These are phyloP conservation scores for Strigamia maritima DNA, from an alignment of 2,888 invertebrate genomes.

Conservation along the genomic window DNA sequence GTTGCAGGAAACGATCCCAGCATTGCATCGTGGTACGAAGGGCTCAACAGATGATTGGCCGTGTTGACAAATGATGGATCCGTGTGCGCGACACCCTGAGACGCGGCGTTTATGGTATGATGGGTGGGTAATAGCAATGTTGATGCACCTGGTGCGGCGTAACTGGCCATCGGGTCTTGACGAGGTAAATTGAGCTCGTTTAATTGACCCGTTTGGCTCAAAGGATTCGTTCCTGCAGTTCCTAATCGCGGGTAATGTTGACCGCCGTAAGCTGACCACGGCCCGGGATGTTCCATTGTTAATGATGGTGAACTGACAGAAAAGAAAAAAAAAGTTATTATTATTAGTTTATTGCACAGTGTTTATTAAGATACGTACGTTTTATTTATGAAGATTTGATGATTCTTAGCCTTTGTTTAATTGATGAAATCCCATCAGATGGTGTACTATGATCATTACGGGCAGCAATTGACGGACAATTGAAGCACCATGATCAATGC, in stretches of 20 bases:
- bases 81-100: conserved; percentile 41
- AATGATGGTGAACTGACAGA: not conserved
- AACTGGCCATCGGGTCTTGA: conserved; percentile 44
- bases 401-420: too few relatives aligned
- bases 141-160: conserved; percentile 43
- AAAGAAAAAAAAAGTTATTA: too few relatives aligned
- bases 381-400: too few relatives aligned
- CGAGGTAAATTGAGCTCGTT: conserved; percentile 45
- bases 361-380: too few relatives aligned
- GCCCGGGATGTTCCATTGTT: conserved; percentile 45
- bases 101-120: conserved; percentile 44
- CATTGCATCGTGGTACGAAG: conserved; percentile 40
- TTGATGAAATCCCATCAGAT: not conserved
- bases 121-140: conserved; percentile 43
- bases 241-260: conserved; percentile 45
- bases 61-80: conserved; percentile 40
- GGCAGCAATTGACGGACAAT: not conserved
- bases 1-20: conserved; percentile 38
- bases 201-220: conserved; percentile 43
- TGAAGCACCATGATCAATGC: not conserved
- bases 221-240: conserved; percentile 43
- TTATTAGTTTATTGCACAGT: too few relatives aligned
- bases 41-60: conserved; percentile 37
- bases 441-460: not conserved
- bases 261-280: conserved; percentile 45